These are phyloP conservation scores for Varecia variegata DNA, from an alignment of 2,797 vertebrate species.

Conservation along the genomic window DNA sequence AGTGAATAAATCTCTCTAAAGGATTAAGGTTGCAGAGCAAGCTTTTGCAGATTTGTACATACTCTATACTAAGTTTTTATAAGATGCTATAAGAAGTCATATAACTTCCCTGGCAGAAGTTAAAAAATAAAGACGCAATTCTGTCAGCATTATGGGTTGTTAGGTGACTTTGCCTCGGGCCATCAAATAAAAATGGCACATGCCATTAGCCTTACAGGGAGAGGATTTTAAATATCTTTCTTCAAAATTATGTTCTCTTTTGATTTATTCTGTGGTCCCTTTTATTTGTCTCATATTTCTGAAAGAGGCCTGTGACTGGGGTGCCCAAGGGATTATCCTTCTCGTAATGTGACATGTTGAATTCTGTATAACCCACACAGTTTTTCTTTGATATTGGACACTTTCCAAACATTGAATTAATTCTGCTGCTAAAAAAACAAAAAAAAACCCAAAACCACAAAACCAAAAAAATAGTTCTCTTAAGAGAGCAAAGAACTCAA, in stretches of 20 bases:
- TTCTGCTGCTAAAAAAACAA: neutral
- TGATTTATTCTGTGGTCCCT: slow-evolving; percentile 41
- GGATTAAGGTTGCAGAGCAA: slow-evolving; percentile 49
- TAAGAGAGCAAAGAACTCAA: neutral
- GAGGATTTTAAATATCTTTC: slow-evolving; percentile 59
- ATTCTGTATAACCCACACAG: slow-evolving; percentile 41
- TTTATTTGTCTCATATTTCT: slow-evolving; percentile 54
- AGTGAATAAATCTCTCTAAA: slow-evolving; percentile 54
- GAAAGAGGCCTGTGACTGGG: neutral
- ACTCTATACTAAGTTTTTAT: slow-evolving; percentile 34
- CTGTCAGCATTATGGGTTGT: slow-evolving; percentile 59
- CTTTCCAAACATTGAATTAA: slow-evolving; percentile 56
- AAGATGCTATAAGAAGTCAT: slow-evolving; percentile 45
- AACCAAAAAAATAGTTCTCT: neutral
- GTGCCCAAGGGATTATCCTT: neutral
- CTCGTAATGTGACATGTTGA: neutral
- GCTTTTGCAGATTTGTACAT: slow-evolving; percentile 10
- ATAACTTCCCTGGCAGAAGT: slow-evolving; percentile 42
- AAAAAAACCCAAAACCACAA: neutral
- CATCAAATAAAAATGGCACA: slow-evolving; percentile 71
- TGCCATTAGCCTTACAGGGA: slow-evolving; percentile 36
- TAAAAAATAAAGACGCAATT: slow-evolving; percentile 69
- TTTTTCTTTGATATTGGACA: slow-evolving; percentile 54
- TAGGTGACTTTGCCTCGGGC: slow-evolving; percentile 69
- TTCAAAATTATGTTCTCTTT: slow-evolving; percentile 66